phyloP scores from a whole-genome alignment of 2,113 vertebrate species.

The Prunella fulvescens region DNA sequence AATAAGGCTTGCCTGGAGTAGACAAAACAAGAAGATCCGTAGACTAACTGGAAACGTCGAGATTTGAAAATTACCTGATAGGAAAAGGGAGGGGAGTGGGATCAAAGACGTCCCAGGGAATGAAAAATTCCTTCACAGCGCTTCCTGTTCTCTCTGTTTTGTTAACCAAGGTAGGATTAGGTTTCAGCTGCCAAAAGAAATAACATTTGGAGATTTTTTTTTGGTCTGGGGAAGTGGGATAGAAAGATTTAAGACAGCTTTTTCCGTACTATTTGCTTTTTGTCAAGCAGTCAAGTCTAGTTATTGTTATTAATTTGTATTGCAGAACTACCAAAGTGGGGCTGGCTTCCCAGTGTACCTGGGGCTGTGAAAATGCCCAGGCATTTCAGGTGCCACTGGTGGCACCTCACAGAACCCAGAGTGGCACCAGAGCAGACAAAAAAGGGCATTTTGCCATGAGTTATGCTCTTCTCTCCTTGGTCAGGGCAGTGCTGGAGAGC shows the following conservation, averaged over 20 bases:
- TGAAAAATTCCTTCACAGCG: constrained; percentile 73
- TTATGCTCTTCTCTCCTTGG: not conserved
- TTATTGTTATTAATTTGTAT: constrained; percentile 63
- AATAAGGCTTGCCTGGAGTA: constrained; percentile 44
- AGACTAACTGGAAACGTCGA: constrained; percentile 75
- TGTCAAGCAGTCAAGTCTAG: constrained; percentile 56
- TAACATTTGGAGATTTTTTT: constrained; percentile 60
- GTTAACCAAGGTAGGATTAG: constrained; percentile 79
- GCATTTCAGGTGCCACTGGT: not conserved
- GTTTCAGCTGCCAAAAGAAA: constrained; percentile 82
- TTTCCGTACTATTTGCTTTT: constrained; percentile 51
- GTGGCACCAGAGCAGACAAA: not conserved
- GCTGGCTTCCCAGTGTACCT: not conserved
- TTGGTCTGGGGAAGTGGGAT: constrained; percentile 64
- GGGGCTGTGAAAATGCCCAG: not conserved
- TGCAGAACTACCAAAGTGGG: not conserved
- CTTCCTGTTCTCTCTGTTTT: constrained; percentile 72
- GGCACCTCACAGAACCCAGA: not conserved
- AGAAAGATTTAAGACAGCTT: constrained; percentile 53
- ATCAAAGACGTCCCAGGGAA: constrained; percentile 71
- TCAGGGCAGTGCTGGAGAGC: not conserved
- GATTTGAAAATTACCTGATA: constrained; percentile 81
- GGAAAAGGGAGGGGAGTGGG: constrained; percentile 57
- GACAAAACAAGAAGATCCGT: constrained; percentile 80
- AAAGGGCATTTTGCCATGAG: not conserved